Percentiles rank a stretch among this genome's conserved stretches.
These are phyloP conservation scores for Colletes latitarsis DNA, from an alignment of 1,140 invertebrate genomes.

Conservation along the genomic window DNA sequence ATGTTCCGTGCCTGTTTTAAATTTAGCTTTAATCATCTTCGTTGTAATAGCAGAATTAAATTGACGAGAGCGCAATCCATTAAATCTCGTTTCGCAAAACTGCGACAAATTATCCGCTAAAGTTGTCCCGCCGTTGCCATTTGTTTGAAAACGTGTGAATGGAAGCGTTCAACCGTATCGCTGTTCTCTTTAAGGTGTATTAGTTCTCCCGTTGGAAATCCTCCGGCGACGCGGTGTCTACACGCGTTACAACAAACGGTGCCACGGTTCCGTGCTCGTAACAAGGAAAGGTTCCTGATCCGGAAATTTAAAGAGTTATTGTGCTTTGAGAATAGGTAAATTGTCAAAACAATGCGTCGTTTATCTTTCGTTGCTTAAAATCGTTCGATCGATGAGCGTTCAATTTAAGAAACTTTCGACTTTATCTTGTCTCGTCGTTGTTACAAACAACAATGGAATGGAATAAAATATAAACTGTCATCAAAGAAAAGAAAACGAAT, in stretches of 20 bases:
- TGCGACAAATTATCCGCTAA: slow-evolving; percentile 7
- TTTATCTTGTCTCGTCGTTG: too few species aligned
- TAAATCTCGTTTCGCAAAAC: background rate
- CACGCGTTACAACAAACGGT: slow-evolving; percentile 8
- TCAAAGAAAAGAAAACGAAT: too few species aligned
- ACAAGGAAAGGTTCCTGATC: background rate
- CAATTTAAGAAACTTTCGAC: too few species aligned
- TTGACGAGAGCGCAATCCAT: background rate
- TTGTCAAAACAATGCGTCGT: background rate
- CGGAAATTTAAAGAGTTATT: slow-evolving; percentile 2
- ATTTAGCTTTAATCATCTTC: background rate
- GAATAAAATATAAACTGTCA: too few species aligned
- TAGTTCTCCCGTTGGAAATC: slow-evolving; percentile 61
- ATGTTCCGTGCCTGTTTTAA: background rate
- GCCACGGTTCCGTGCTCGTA: background rate
- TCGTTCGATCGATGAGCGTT: too few species aligned
- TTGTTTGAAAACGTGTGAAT: slow-evolving; percentile 56
- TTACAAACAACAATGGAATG: too few species aligned
- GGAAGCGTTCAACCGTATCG: slow-evolving; percentile 62
- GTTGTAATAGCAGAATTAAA: background rate
- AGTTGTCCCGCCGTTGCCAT: background rate
- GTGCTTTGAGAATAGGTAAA: background rate
- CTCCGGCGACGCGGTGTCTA: slow-evolving; percentile 65
- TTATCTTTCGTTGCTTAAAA: background rate
- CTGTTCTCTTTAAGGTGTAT: slow-evolving; percentile 62